phyloP scores from a whole-genome alignment of 2,797 vertebrate species.

The Alexandromys oeconomus region DNA sequence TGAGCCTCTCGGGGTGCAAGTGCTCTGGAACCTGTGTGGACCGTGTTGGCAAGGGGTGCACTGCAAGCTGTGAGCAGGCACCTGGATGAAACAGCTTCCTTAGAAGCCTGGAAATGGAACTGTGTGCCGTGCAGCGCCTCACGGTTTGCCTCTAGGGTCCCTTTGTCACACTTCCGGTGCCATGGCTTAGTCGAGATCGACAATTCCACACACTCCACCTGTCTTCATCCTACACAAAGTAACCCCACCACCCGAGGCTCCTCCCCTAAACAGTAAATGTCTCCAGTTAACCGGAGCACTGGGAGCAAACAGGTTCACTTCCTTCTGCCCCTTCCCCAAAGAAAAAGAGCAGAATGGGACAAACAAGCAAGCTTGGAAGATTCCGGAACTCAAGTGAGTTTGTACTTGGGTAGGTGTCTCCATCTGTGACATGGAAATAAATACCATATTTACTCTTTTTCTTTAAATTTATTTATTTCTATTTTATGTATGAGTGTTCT shows the following conservation, averaged over 20 bases:
- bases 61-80: neutral
- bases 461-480: no score
- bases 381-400: neutral
- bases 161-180: neutral
- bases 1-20: slow-evolving; percentile 22
- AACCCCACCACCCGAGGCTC: neutral
- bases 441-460: neutral
- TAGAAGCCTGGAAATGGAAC: neutral
- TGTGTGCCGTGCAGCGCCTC: neutral
- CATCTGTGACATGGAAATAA: neutral
- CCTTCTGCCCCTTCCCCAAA: neutral
- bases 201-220: neutral
- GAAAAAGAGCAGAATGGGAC: neutral
- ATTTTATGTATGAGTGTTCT: no score
- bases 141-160: neutral
- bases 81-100: neutral
- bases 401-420: neutral
- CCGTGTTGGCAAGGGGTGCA: neutral
- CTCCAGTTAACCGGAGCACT: neutral
- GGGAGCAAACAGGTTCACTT: neutral
- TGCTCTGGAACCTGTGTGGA: slow-evolving; percentile 34
- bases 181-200: neutral
- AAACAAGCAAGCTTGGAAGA: neutral
- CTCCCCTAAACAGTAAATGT: neutral
- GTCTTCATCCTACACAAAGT: neutral